Percentiles rank a stretch among this genome's conserved stretches.
phyloP scores from a whole-genome alignment of 2,113 vertebrate genomes.

The Mugil cephalus region DNA sequence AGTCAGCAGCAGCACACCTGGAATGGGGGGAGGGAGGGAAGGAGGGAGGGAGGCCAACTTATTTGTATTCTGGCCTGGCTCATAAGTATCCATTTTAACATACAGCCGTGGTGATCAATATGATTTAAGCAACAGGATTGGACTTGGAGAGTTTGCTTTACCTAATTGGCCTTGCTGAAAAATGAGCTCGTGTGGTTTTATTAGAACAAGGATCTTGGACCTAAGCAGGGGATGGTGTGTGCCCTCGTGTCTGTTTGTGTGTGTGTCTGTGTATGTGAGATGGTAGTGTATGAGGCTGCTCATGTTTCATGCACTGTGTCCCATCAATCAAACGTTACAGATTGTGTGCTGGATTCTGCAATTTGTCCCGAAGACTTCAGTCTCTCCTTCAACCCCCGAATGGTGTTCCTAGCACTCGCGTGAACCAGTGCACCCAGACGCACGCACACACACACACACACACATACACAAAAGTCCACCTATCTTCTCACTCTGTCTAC shows the following conservation, averaged over 20 bases:
- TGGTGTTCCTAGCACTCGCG: conserved; percentile 10
- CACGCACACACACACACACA: conserved; percentile 2
- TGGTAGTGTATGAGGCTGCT: conserved; percentile 27
- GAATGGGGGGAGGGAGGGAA: not conserved
- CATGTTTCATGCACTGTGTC: conserved; percentile 49
- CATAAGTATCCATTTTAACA: conserved; percentile 83
- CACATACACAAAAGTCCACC: conserved; percentile 15
- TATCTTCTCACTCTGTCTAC: conserved; percentile 54
- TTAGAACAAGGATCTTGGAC: conserved; percentile 69
- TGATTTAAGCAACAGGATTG: conserved; percentile 83
- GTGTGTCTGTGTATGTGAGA: conserved; percentile 1
- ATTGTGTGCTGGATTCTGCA: conserved; percentile 52
- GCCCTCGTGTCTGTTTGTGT: not conserved
- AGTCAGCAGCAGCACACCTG: conserved; percentile 66
- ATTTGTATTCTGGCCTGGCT: conserved; percentile 75
- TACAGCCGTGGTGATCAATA: conserved; percentile 83
- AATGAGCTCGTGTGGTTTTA: conserved; percentile 81
- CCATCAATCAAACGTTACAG: conserved; percentile 72
- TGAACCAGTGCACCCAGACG: no score
- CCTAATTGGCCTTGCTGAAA: conserved; percentile 85
- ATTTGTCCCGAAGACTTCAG: conserved; percentile 54
- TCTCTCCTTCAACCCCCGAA: not conserved
- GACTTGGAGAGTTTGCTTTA: conserved; percentile 84
- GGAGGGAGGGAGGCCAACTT: conserved; percentile 14
- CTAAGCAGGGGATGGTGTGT: conserved; percentile 24